Conservation (phyloP, 2,113 vertebrate species). For the Probosciger aterrimus region DNA sequence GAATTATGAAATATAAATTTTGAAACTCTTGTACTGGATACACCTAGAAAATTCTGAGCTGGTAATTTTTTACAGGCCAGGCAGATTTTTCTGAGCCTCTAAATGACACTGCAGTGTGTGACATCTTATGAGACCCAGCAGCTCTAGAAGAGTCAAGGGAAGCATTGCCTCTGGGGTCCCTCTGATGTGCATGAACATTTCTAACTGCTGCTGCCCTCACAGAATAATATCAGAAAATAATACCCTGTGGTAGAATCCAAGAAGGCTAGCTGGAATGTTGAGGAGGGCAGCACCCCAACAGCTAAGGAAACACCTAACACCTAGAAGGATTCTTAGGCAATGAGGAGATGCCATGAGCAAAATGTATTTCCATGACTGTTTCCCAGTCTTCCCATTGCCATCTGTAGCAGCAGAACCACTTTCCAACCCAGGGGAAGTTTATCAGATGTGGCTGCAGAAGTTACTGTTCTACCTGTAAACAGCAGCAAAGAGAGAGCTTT, state of each 20-base stretch:
- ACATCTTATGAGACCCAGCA: not conserved
- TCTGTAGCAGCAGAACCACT: not conserved
- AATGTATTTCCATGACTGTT: not conserved
- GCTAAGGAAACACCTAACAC: not conserved
- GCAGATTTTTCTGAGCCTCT: not conserved
- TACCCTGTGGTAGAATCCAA: not conserved
- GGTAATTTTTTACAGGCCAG: not conserved
- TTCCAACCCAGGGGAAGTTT: not conserved
- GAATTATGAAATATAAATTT: constrained; percentile 37
- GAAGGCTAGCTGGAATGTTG: not conserved
- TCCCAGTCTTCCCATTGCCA: not conserved
- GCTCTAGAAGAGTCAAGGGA: not conserved
- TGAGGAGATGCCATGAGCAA: not conserved
- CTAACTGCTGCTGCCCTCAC: not conserved
- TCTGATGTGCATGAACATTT: not conserved
- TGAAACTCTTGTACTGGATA: not conserved
- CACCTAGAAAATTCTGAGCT: not conserved
- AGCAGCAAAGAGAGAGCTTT: not conserved
- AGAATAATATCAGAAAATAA: not conserved
- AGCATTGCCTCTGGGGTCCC: not conserved
- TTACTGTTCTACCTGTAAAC: not conserved
- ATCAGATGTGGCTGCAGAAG: not conserved
- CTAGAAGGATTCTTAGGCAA: not conserved
- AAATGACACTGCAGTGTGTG: not conserved
- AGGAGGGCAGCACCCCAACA: not conserved